Percentiles rank a stretch among this genome's conserved stretches.
These are phyloP conservation scores for Heliocidaris erythrogramma DNA, from an alignment of 35 echinoderm and acorn worm species.

Conservation along the genomic window DNA sequence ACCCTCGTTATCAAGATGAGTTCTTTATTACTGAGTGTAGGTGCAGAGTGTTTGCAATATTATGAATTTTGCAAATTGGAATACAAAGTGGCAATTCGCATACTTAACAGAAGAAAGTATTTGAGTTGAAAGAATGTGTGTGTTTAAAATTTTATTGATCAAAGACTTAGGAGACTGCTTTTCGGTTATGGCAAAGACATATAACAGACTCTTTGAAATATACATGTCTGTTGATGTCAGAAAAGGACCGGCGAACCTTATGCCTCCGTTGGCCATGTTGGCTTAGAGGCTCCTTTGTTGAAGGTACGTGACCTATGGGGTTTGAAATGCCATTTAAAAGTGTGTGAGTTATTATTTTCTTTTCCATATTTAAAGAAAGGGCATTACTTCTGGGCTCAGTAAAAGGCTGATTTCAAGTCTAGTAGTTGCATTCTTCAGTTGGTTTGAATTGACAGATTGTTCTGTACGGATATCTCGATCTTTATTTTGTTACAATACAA, in stretches of 20 bases:
- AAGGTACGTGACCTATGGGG: background rate
- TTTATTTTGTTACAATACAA: background rate
- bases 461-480: background rate
- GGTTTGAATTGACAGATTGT: background rate
- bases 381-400: slow-evolving; percentile 3
- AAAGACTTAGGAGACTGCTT: background rate
- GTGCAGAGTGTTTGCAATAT: background rate
- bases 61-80: background rate
- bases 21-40: background rate
- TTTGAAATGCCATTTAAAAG: background rate
- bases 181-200: background rate
- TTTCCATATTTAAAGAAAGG: slow-evolving; percentile 26
- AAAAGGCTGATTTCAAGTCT: background rate
- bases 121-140: background rate
- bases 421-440: background rate
- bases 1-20: background rate
- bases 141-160: background rate
- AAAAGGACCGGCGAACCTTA: background rate
- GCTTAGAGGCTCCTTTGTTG: background rate
- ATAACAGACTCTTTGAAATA: background rate
- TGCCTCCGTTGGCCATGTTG: too few relatives aligned
- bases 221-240: background rate
- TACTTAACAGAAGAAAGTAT: background rate
- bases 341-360: slow-evolving; percentile 38
- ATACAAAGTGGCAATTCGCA: background rate